Base-by-base conservation (phyloP, 1,140 invertebrate genomes). In the Coelopa frigida region DNA sequence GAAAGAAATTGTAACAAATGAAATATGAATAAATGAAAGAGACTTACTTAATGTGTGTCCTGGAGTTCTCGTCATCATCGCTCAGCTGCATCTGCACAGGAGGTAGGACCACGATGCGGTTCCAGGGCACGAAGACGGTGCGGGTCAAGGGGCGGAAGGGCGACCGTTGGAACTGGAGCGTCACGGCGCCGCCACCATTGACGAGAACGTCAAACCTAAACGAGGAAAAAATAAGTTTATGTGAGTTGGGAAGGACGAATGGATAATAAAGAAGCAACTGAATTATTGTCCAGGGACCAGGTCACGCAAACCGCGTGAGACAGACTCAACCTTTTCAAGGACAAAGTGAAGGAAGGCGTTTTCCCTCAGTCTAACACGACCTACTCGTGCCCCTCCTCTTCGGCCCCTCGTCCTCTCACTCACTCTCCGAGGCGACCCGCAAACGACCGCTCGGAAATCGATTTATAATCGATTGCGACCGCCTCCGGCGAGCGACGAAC, bases 141-240 rank as follows among this genome's bases (percentile, higher is more conserved):
- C 84, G 80, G 22, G 85, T 86, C 33, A 88, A 72, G 1, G 87
- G 86, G 57, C 82, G 81, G 74, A 94, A 94, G n/a, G 90, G 91
- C 35, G 84, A 90, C 46, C 91, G 75, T 70, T 92, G 89, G 73
- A 99, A 97, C 71, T 97, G 90, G 48, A 99, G 75, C 14, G 90
- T 97, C 12, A 98, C 90, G 6, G 94, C 93, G n/a, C 94, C 93
- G 40, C 96, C 95, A 15, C 96, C 96, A 73, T 99, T 98, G 22
- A 99, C 94, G 56, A 99, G 73, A 31, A 99, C 85, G 75, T 98
- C 95, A 77, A 98, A 99, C 85, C 94, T 97, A 68, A 23, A 24
- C 8, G 21, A 27, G 24, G 37, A 21, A 6, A 21, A 6, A 20
- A 39, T 22, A n/a, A n/a, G n/a, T n/a, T n/a, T n/a, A n/a, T 35